phyloP scores from a whole-genome alignment of 2,797 vertebrate genomes.

The Carapus acus region DNA sequence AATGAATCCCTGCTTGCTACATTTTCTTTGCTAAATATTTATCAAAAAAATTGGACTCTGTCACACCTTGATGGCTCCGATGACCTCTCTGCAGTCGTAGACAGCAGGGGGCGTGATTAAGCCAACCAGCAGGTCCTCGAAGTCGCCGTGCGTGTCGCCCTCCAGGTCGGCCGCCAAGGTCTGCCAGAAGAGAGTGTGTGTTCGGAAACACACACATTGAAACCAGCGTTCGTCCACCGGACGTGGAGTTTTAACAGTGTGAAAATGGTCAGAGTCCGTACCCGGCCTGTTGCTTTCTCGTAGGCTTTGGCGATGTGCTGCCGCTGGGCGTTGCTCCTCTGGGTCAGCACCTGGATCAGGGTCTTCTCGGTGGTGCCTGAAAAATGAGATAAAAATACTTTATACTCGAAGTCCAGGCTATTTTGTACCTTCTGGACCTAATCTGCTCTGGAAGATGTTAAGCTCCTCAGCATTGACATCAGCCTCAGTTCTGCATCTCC shows the following conservation, averaged over 20 bases:
- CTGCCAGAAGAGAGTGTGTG: conserved; percentile 38
- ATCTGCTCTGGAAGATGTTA: no score
- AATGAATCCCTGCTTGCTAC: no score
- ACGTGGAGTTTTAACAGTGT: no score
- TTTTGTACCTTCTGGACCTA: no score
- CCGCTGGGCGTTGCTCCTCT: conserved; percentile 66
- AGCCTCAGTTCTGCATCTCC: no score
- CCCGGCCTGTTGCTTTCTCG: conserved; percentile 55
- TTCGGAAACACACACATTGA: no score
- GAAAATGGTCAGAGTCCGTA: conserved; percentile 20
- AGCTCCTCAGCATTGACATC: no score
- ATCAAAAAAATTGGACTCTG: no score
- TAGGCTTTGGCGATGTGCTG: conserved; percentile 71
- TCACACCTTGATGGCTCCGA: conserved; percentile 78
- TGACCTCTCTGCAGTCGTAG: conserved; percentile 79
- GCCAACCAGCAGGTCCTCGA: conserved; percentile 76
- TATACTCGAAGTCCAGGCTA: no score
- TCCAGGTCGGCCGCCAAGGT: conserved; percentile 73
- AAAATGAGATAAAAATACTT: not conserved
- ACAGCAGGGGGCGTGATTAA: conserved; percentile 70
- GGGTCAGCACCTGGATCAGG: conserved; percentile 68
- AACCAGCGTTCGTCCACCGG: no score
- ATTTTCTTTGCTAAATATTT: no score
- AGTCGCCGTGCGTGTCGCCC: conserved; percentile 81
- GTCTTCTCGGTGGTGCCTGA: conserved; percentile 72